Percentiles rank a stretch among this genome's conserved stretches.
These are phyloP conservation scores for Cetoscarus ocellatus DNA, from an alignment of 2,797 vertebrate genomes.

Conservation along the genomic window DNA sequence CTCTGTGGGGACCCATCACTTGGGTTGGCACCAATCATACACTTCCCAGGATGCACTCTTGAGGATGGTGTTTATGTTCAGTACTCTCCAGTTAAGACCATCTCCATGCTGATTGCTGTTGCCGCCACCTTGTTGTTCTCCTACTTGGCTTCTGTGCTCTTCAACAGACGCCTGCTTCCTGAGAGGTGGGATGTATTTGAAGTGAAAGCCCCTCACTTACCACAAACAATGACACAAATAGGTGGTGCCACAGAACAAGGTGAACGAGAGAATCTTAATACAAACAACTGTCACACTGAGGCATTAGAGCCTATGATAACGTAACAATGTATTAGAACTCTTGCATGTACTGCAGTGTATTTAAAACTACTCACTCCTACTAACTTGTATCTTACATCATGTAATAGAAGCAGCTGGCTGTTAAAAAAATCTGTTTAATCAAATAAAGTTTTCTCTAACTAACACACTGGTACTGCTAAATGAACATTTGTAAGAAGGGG, in stretches of 20 bases:
- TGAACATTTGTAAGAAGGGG: too few relatives aligned
- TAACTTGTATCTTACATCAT: too few relatives aligned
- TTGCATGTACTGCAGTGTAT: not conserved
- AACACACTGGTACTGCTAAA: too few relatives aligned
- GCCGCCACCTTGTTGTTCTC: slow-evolving; percentile 53
- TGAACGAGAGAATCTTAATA: not conserved
- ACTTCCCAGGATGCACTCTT: slow-evolving; percentile 71
- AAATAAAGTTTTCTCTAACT: too few relatives aligned
- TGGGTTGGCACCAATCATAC: slow-evolving; percentile 54
- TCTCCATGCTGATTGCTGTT: slow-evolving; percentile 72
- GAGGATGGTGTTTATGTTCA: slow-evolving; percentile 67
- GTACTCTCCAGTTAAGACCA: slow-evolving; percentile 78
- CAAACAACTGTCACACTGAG: not conserved
- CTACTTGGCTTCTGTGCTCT: slow-evolving; percentile 36
- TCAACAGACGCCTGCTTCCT: slow-evolving; percentile 48
- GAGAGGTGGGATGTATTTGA: slow-evolving; percentile 49
- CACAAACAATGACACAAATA: not conserved
- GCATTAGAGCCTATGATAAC: not conserved
- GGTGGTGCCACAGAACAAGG: accelerated
- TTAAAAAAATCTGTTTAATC: too few relatives aligned
- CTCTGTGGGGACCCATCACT: slow-evolving; percentile 43
- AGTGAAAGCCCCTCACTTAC: slow-evolving; percentile 21
- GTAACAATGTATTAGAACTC: not conserved
- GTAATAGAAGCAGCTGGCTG: too few relatives aligned
- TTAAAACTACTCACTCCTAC: too few relatives aligned